Conservation (phyloP, 2,888 invertebrate genomes). For the Melanophora roralis region DNA sequence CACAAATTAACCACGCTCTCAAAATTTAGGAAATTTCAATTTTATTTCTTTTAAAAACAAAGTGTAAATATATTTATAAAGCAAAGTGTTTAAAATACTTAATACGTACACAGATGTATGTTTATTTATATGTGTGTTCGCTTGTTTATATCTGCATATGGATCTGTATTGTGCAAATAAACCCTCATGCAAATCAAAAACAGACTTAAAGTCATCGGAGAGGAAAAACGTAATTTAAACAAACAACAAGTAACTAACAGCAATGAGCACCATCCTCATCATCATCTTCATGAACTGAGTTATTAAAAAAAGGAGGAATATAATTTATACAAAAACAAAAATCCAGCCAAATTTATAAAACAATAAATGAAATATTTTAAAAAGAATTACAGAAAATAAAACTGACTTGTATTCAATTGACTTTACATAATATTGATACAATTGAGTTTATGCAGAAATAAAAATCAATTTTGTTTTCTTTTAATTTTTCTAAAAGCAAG, state of each 20-base stretch:
- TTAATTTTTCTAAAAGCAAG: background rate
- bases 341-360: background rate
- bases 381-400: background rate
- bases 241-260: conserved; percentile 13
- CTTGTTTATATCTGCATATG: background rate
- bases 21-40: too few species aligned
- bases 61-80: too few species aligned
- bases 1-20: too few species aligned
- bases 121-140: background rate
- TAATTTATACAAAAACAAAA: background rate
- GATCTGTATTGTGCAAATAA: background rate
- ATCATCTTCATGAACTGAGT: background rate
- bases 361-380: background rate
- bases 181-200: conserved; percentile 15
- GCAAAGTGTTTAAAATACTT: too few species aligned
- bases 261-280: background rate
- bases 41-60: too few species aligned
- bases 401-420: background rate
- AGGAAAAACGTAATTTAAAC: background rate
- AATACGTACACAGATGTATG: too few species aligned
- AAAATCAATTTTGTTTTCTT: background rate
- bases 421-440: conserved; percentile 17
- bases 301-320: background rate
- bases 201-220: conserved; percentile 1
- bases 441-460: background rate